A percentile compares a stretch with the other conserved stretches of the same genome.
Conservation (phyloP, 2,113 vertebrate genomes). For the Actenoides hombroni region DNA sequence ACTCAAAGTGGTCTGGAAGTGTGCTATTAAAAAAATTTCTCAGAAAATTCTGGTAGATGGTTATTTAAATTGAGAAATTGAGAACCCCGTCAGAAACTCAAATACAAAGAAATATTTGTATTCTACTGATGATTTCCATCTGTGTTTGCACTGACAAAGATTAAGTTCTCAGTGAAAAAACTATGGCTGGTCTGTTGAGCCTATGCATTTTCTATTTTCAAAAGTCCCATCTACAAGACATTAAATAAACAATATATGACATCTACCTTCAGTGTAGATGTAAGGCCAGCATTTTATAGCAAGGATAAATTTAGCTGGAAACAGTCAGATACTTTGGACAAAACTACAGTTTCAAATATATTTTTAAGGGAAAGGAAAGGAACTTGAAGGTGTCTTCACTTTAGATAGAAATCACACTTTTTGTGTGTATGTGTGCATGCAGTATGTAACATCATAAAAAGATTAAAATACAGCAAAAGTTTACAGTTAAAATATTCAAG, state of each 20-base stretch:
- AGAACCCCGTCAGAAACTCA: not conserved
- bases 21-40: not conserved
- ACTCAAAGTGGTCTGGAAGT: not conserved
- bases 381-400: not conserved
- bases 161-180: not conserved
- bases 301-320: not conserved
- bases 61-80: not conserved
- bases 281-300: not conserved
- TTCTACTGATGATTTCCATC: not conserved
- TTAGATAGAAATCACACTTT: not conserved
- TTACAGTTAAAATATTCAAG: not conserved
- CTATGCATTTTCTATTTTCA: constrained; percentile 3
- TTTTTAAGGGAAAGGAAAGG: not conserved
- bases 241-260: not conserved
- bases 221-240: not conserved
- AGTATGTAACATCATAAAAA: not conserved
- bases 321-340: not conserved
- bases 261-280: not conserved
- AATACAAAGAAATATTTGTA: not conserved
- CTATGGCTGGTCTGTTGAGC: not conserved
- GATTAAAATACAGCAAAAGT: not conserved
- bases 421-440: not conserved
- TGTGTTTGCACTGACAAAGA: not conserved
- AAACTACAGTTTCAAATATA: not conserved
- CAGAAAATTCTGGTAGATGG: not conserved